Evolutionary conservation across 2,888 invertebrate genomes (phyloP).

Genomic region (Lypha dubia): DNA sequence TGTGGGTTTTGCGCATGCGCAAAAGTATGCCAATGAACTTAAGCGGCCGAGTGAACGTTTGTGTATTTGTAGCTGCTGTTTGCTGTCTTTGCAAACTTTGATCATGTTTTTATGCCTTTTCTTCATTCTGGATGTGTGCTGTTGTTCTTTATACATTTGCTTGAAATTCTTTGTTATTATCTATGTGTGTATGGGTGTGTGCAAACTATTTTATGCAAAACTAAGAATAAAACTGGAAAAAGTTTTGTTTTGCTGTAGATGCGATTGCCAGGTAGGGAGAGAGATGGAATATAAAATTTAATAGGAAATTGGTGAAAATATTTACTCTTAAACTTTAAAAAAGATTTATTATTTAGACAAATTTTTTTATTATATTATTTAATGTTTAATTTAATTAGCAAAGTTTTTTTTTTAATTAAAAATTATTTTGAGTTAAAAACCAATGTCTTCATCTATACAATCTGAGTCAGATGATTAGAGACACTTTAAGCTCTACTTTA

Average conservation of each 20-base stretch:
- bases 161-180: conserved; percentile 34
- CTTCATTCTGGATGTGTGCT: conserved; percentile 51
- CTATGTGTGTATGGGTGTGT: background rate
- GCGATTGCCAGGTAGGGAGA: too few relatives aligned
- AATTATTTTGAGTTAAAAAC: too few relatives aligned
- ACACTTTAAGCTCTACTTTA: too few relatives aligned
- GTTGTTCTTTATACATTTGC: conserved; percentile 44
- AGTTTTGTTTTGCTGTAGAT: background rate
- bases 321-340: too few relatives aligned
- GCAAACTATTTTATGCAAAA: conserved; percentile 46
- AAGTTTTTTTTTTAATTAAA: too few relatives aligned
- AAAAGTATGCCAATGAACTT: conserved; percentile 79
- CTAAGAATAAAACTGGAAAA: conserved; percentile 8
- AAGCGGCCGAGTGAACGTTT: conserved; percentile 78
- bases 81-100: conserved; percentile 45
- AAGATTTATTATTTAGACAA: too few relatives aligned
- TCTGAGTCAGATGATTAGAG: too few relatives aligned
- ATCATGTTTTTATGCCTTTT: conserved; percentile 64
- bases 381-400: too few relatives aligned
- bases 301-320: conserved; percentile 5
- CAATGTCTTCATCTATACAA: too few relatives aligned
- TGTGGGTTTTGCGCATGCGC: conserved; percentile 69
- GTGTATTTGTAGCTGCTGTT: conserved; percentile 35
- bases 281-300: background rate
- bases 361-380: background rate